Percentiles rank a stretch among this genome's conserved stretches.
These are phyloP conservation scores for Microcaecilia unicolor DNA, from an alignment of 2,797 vertebrate genomes.

Conservation along the genomic window DNA sequence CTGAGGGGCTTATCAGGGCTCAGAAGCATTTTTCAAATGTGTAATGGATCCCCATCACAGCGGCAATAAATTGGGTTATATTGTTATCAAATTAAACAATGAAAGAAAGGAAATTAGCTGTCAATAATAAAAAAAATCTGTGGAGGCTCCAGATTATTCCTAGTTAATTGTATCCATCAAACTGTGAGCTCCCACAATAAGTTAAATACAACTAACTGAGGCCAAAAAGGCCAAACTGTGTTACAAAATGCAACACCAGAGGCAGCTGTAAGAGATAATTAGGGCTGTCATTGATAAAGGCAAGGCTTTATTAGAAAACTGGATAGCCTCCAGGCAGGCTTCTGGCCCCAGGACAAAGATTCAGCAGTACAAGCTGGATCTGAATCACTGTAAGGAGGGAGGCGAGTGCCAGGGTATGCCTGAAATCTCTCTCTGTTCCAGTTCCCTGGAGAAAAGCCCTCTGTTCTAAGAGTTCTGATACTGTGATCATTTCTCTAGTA, in stretches of 20 bases:
- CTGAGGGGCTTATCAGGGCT: conserved; percentile 58
- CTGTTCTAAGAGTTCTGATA: too few relatives aligned
- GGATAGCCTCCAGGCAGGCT: conserved; percentile 57
- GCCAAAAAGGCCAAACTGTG: conserved; percentile 65
- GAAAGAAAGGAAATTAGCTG: conserved; percentile 66
- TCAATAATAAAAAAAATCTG: conserved; percentile 68
- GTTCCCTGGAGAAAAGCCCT: too few relatives aligned
- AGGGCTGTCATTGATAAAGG: conserved; percentile 62
- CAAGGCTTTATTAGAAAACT: conserved; percentile 65
- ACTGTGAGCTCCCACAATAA: conserved; percentile 64
- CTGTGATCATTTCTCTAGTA: too few relatives aligned
- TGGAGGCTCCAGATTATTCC: conserved; percentile 61
- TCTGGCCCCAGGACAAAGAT: conserved; percentile 53
- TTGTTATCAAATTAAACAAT: conserved; percentile 64
- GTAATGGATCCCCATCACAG: conserved; percentile 65
- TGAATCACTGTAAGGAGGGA: too few relatives aligned
- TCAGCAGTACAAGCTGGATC: conserved; percentile 17
- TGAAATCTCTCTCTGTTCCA: too few relatives aligned
- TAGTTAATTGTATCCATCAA: conserved; percentile 79
- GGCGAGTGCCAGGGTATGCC: too few relatives aligned
- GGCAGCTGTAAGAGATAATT: conserved; percentile 67
- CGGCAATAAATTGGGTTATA: conserved; percentile 68
- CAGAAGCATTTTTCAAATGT: conserved; percentile 67
- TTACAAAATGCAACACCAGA: conserved; percentile 65
- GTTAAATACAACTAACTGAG: conserved; percentile 63